Percentiles rank a stretch among this genome's conserved stretches.
Conservation (phyloP, 2,888 invertebrate genomes). For the Acronicta psi region DNA sequence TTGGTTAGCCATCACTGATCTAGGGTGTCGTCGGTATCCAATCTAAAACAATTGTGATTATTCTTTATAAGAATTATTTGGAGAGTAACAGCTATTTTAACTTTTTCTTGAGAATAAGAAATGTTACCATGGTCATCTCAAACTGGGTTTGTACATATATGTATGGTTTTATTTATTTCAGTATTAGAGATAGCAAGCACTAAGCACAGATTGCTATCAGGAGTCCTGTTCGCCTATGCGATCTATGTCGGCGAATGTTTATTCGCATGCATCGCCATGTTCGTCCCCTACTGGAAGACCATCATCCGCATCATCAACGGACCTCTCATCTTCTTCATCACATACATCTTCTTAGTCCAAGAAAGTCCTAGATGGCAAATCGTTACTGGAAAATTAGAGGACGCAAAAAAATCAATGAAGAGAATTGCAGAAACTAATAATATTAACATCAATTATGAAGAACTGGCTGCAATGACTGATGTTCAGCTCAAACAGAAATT, state of each 20-base stretch:
- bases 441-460: conserved; percentile 66
- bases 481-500: conserved; percentile 68
- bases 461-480: conserved; percentile 66
- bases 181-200: conserved; percentile 78
- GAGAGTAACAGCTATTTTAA: no score
- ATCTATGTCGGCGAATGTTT: conserved; percentile 75
- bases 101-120: background rate
- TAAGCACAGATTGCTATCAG: conserved; percentile 71
- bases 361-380: conserved; percentile 83
- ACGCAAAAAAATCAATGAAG: conserved; percentile 69
- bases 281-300: conserved; percentile 76
- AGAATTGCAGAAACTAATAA: conserved; percentile 72
- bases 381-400: conserved; percentile 70
- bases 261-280: conserved; percentile 76
- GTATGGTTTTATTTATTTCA: no score
- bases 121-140: no score
- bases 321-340: conserved; percentile 71
- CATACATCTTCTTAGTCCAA: conserved; percentile 65
- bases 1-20: no score
- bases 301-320: conserved; percentile 74
- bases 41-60: no score
- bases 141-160: no score
- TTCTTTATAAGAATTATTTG: no score
- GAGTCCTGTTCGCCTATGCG: conserved; percentile 73
- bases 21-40: no score